Percentiles rank a stretch among this genome's conserved stretches.
These are phyloP conservation scores for Gymnoscopelus braueri DNA, from an alignment of 2,797 vertebrate genomes.

Conservation along the genomic window DNA sequence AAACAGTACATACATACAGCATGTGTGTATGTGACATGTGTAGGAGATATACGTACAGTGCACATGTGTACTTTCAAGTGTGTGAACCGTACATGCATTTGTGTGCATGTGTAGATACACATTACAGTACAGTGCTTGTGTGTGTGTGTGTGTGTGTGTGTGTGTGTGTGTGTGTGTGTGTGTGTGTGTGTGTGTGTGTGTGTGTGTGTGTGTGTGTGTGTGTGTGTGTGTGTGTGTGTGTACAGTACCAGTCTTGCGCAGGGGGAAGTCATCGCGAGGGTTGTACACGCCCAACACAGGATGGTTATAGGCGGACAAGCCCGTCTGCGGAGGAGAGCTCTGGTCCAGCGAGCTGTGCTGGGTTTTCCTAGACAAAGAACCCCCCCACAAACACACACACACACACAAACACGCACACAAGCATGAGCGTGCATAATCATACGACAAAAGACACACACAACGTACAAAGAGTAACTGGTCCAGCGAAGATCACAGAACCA, in stretches of 20 bases:
- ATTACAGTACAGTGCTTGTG: too few relatives aligned
- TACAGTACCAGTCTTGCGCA: constrained; percentile 93
- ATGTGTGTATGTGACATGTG: too few relatives aligned
- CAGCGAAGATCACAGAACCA: constrained; percentile 11
- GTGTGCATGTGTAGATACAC: neutral
- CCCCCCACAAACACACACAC: constrained; percentile 34
- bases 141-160: neutral
- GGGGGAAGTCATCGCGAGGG: constrained; percentile 97
- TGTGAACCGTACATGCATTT: neutral
- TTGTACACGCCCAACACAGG: constrained; percentile 97
- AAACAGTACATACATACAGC: too few relatives aligned
- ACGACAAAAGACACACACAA: neutral
- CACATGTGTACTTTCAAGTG: too few relatives aligned
- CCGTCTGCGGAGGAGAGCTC: constrained; percentile 96
- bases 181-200: neutral
- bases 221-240: constrained; percentile 12
- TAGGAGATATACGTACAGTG: too few relatives aligned
- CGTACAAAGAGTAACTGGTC: constrained; percentile 4
- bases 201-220: constrained; percentile 9
- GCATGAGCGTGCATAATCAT: neutral
- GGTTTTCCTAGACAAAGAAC: constrained; percentile 86
- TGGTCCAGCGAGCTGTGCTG: constrained; percentile 99
- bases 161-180: neutral
- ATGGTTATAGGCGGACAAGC: constrained; percentile 93
- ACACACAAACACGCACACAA: neutral